These are phyloP conservation scores for Nothocercus julius DNA, from an alignment of 2,113 vertebrate species.

Conservation along the genomic window DNA sequence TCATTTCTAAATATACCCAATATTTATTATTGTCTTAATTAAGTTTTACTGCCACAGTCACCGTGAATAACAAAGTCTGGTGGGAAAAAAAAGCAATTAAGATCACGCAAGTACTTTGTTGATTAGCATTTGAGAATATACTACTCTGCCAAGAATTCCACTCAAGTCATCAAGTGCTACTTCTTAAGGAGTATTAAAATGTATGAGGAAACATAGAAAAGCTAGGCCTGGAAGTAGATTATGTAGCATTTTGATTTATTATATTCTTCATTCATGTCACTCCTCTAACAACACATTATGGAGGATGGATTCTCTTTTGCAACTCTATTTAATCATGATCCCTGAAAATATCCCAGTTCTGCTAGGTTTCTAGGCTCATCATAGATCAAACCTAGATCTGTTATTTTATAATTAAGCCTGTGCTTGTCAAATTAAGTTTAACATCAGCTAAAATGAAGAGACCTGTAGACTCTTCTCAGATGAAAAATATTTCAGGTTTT, in stretches of 20 bases:
- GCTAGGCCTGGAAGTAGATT: neutral
- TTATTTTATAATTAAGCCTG: neutral
- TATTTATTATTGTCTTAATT: neutral
- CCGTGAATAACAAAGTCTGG: neutral
- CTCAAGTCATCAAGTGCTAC: neutral
- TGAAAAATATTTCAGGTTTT: neutral
- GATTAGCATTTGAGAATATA: neutral
- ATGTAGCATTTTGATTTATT: constrained; percentile 4
- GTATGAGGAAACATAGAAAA: neutral
- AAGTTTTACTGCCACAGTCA: constrained; percentile 2
- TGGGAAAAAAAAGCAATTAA: neutral
- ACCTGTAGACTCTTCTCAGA: neutral
- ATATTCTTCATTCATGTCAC: neutral
- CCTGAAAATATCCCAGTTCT: neutral
- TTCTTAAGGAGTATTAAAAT: neutral
- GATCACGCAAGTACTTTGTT: neutral
- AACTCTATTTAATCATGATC: neutral
- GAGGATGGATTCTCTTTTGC: neutral
- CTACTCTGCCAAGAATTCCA: neutral
- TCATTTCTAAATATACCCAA: neutral
- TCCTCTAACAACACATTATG: neutral
- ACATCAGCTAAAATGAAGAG: neutral
- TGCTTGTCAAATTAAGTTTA: neutral
- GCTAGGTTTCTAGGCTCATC: neutral
- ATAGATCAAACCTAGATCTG: constrained; percentile 17